Conservation (phyloP, 2,113 vertebrate genomes). For the Xenopus borealis region DNA sequence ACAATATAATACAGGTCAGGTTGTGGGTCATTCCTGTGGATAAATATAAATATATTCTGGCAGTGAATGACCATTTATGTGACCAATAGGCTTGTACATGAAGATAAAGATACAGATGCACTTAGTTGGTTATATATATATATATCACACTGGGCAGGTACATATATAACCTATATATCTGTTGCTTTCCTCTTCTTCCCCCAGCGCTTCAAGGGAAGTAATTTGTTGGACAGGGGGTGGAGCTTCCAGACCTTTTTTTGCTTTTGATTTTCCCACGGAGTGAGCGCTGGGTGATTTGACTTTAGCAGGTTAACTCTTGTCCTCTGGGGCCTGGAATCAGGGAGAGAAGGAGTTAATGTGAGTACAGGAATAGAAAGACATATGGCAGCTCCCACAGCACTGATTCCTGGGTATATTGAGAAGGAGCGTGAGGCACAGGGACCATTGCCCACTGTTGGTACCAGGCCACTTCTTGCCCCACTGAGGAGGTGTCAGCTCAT, state of each 20-base stretch:
- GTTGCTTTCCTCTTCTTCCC: constrained; percentile 60
- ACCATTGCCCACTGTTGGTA: too few species aligned
- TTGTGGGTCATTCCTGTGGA: too few species aligned
- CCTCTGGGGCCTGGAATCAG: constrained; percentile 58
- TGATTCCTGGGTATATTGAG: not conserved
- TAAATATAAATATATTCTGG: too few species aligned
- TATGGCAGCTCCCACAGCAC: not conserved
- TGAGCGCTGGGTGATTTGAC: constrained; percentile 57
- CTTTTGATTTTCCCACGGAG: constrained; percentile 63
- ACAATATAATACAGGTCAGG: too few species aligned
- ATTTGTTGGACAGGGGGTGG: constrained; percentile 53
- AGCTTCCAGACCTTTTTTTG: constrained; percentile 56
- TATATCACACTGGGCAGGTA: constrained; percentile 48
- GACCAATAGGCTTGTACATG: too few species aligned
- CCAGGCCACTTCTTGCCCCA: too few species aligned
- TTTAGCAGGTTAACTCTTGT: constrained; percentile 48
- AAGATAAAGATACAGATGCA: too few species aligned
- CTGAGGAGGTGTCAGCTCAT: too few species aligned
- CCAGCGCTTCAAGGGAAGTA: constrained; percentile 74
- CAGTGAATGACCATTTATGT: too few species aligned
- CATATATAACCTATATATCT: constrained; percentile 75
- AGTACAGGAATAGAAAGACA: not conserved
- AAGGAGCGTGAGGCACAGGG: not conserved
- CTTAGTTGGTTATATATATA: too few species aligned
- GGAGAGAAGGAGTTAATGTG: not conserved